Percentiles rank a stretch among this genome's conserved stretches.
Conservation (phyloP, 2,888 invertebrate species). For the Drosophila vallismaia region DNA sequence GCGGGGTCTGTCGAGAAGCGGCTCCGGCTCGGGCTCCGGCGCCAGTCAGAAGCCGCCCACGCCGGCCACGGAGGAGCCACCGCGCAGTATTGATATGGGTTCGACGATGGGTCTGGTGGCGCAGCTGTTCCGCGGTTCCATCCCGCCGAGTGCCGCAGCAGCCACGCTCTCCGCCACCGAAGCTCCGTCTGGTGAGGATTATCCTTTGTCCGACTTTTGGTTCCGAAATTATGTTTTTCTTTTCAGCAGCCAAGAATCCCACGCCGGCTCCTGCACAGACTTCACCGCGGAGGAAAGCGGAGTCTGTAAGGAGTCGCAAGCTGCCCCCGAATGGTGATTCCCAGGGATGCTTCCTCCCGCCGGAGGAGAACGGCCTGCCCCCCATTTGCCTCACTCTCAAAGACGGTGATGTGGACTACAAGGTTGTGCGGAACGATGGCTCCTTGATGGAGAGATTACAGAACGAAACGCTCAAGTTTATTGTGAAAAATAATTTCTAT, state of each 20-base stretch:
- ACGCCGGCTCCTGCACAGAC: slow-evolving; percentile 41
- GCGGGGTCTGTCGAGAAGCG: slow-evolving; percentile 67
- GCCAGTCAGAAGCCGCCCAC: slow-evolving; percentile 64
- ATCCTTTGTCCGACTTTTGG: too few species aligned
- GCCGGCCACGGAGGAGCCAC: slow-evolving; percentile 52
- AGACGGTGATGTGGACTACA: slow-evolving; percentile 77
- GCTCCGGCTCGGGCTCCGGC: slow-evolving; percentile 55
- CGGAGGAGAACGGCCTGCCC: slow-evolving; percentile 85
- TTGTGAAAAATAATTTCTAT: slow-evolving; percentile 89
- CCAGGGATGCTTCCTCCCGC: slow-evolving; percentile 80
- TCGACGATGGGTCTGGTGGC: slow-evolving; percentile 78
- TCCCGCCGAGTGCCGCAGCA: slow-evolving; percentile 79
- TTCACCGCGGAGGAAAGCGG: slow-evolving; percentile 66
- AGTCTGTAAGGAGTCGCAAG: slow-evolving; percentile 65
- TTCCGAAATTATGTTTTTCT: background rate
- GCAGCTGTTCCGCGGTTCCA: slow-evolving; percentile 80
- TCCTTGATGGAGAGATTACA: slow-evolving; percentile 86
- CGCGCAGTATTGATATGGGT: slow-evolving; percentile 64
- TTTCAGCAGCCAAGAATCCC: background rate
- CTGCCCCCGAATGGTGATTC: slow-evolving; percentile 76
- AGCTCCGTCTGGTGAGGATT: slow-evolving; percentile 14
- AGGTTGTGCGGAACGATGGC: slow-evolving; percentile 84
- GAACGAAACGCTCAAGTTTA: slow-evolving; percentile 88
- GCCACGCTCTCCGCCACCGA: slow-evolving; percentile 66
- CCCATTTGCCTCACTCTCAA: slow-evolving; percentile 83